Base-by-base conservation (phyloP, 1,140 invertebrate genomes). In the Trachelipus rathkii region DNA sequence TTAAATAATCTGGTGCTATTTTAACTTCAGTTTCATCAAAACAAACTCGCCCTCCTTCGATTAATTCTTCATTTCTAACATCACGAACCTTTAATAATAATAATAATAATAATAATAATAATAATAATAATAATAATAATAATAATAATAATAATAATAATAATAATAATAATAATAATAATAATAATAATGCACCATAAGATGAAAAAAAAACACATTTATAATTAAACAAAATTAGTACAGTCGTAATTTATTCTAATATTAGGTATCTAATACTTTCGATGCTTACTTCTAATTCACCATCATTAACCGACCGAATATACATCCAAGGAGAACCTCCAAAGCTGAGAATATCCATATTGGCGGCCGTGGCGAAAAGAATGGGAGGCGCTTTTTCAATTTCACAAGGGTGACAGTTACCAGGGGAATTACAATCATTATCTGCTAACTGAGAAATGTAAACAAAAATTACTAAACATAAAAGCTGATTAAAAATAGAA, bases 261-360 rank as follows among this genome's bases (percentile, higher is more conserved):
- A 10, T 53, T 53, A n/a, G n/a, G n/a, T 53, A 10, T n/a, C n/a
- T n/a, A n/a, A n/a, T n/a, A n/a, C n/a, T n/a, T n/a, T n/a, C n/a
- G n/a, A n/a, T n/a, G 19, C 67, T 24, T 21, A 69, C 67, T 24
- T 69, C 67, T 19, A 69, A 19, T 24, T 10, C 9, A 24, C 15
- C 23, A 69, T 69, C 67, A 24, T 24, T 69, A 19, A 69, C 21
- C 8, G 67, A 69, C 9, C 67, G 67, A 19, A 69, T 69, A 19
- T 69, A 69, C 15, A 69, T 24, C 67, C 67, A 69, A 24, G 67
- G 67, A 24, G 15, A 69, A 19, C 67, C 67, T 9, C 67, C 67
- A n/a, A 69, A 19, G 15, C 67, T 24, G 9, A 69, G 19, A 24
- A 69, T 69, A 24, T 69, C 67, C 67, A 69, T 69, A 24, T 69